phyloP scores from a whole-genome alignment of 2,797 vertebrate genomes.

The Thripadectes ignobilis region DNA sequence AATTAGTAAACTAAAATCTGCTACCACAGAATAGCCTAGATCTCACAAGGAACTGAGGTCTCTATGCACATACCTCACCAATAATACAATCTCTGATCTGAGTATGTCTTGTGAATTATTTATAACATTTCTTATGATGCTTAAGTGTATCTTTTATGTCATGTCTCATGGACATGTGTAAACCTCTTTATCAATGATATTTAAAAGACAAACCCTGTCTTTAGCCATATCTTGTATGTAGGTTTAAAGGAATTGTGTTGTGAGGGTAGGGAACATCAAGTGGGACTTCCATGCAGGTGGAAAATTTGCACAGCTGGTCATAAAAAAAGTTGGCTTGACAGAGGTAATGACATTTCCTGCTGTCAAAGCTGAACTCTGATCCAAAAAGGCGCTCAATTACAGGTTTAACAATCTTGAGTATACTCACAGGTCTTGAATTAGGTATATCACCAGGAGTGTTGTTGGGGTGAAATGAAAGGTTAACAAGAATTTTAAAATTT shows the following conservation, averaged over 20 bases:
- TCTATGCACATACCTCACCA: not conserved
- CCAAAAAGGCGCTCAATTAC: not conserved
- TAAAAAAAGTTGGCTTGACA: not conserved
- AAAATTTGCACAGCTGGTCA: not conserved
- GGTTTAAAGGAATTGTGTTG: not conserved
- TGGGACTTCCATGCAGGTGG: not conserved
- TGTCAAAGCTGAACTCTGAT: not conserved
- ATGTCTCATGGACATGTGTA: not conserved
- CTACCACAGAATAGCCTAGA: not conserved
- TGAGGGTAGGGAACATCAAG: not conserved
- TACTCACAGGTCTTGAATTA: not conserved
- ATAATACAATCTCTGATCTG: not conserved
- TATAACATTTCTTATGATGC: not conserved
- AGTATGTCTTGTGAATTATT: not conserved
- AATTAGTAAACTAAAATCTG: not conserved
- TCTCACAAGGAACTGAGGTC: not conserved
- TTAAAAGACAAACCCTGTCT: not conserved
- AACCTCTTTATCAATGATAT: not conserved
- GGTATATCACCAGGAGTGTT: not conserved
- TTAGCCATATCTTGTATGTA: not conserved
- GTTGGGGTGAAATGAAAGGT: not conserved
- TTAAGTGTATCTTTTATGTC: not conserved
- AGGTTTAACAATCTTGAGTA: not conserved
- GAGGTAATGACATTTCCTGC: not conserved
- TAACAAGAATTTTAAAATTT: not conserved